These are phyloP conservation scores for Crotalus tigris DNA, from an alignment of 2,113 vertebrate species.

Conservation along the genomic window DNA sequence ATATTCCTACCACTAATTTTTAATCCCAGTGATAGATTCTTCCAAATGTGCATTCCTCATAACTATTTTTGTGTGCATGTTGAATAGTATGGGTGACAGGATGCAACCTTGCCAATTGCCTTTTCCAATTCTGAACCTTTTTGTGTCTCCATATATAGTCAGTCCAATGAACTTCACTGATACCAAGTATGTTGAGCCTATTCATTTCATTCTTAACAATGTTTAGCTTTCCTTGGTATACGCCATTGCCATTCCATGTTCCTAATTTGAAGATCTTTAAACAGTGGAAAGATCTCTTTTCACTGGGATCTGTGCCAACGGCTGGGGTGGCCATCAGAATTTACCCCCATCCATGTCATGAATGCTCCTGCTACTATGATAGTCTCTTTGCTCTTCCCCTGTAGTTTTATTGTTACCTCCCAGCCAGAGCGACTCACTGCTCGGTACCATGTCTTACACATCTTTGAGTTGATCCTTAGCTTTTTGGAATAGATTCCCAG, in stretches of 20 bases:
- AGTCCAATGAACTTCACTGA: too few relatives aligned
- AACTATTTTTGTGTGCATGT: background rate
- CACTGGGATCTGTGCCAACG: background rate
- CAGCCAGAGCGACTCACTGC: background rate
- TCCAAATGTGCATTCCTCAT: background rate
- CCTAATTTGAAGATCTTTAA: background rate
- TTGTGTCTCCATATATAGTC: too few relatives aligned
- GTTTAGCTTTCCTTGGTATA: too few relatives aligned
- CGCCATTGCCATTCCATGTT: too few relatives aligned
- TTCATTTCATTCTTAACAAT: too few relatives aligned
- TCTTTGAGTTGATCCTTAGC: background rate
- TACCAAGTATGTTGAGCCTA: too few relatives aligned
- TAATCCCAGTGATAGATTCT: background rate
- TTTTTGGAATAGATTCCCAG: background rate
- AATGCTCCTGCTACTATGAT: background rate
- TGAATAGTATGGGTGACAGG: too few relatives aligned
- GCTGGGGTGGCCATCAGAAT: background rate
- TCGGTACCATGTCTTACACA: background rate
- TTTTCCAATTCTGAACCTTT: too few relatives aligned
- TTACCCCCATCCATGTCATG: background rate
- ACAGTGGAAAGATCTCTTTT: background rate
- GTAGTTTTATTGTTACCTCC: background rate
- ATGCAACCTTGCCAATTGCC: too few relatives aligned
- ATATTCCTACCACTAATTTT: background rate
- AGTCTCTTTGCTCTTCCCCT: background rate